phyloP scores from a whole-genome alignment of 2,797 vertebrate species.

The Silurus aristotelis region DNA sequence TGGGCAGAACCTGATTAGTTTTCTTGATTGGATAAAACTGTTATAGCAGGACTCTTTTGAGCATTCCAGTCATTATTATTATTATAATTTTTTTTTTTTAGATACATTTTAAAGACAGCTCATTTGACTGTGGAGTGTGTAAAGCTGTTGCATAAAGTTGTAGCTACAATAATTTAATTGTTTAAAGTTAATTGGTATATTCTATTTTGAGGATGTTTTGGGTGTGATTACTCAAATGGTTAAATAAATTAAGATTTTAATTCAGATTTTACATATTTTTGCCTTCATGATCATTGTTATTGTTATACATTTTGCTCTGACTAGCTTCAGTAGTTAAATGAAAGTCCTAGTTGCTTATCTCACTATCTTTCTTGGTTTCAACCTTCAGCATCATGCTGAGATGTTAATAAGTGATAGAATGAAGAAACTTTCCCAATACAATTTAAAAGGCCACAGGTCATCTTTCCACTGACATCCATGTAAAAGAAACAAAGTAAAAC shows the following conservation, averaged over 20 bases:
- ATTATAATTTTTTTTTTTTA: not conserved
- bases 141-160: not conserved
- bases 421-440: not conserved
- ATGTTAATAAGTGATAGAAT: not conserved
- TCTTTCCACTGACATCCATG: not conserved
- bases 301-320: not conserved
- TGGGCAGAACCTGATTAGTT: conserved; percentile 48
- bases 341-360: not conserved
- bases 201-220: not conserved
- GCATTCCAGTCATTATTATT: conserved; percentile 1
- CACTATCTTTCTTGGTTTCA: conserved; percentile 35
- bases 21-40: conserved; percentile 44
- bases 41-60: conserved; percentile 30
- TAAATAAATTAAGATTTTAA: not conserved
- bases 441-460: conserved; percentile 57
- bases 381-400: conserved; percentile 24
- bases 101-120: not conserved
- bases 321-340: not conserved
- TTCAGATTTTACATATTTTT: not conserved
- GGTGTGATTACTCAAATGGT: too few species aligned
- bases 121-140: not conserved
- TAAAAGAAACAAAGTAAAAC: not conserved
- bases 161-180: not conserved
- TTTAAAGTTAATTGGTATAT: not conserved
- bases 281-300: not conserved